Evolutionary conservation across 2,888 invertebrate genomes (phyloP), one percentile per base, ranked within the genome.

Genomic region (Clivina fossor): DNA sequence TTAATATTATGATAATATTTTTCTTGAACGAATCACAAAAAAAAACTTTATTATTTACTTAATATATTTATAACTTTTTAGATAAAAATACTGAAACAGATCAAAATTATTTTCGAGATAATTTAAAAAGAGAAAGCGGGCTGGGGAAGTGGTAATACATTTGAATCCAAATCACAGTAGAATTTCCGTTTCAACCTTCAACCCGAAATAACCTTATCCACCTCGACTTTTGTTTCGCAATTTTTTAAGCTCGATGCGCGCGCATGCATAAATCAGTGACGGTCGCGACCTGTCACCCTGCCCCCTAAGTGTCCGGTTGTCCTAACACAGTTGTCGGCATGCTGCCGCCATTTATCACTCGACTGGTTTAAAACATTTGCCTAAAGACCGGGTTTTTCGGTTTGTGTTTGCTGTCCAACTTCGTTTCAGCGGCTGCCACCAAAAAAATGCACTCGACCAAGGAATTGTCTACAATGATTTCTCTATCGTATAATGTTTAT

Each of bases 311-410:
- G 47, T 47, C 46, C 47, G 22, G 22, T 20, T 47, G 47, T 47
- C 47, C 49, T 49, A 49, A 40, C 40, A 49, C 28, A 49, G 28
- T 49, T 40, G 40, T 49, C 19, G 49, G 49, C 11, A 26, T 24
- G 24, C 9, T 16, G n/a, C 30, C 9, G 40, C 49, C 40, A 49
- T 49, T 40, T 49, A 49, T 49, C 49, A 38, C 40, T 33, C 49
- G 2, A 7, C 4, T 9, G 38, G 38, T 38, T 49, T 48, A 32
- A 49, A 49, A 49, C 40, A 49, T 33, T 46, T 35, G 38, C 40
- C 26, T 49, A 49, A n/a, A n/a, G n/a, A 28, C 49, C 47, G 33
- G n/a, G 22, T 47, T 11, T 24, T 9, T 24, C 26, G 26, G 26
- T 9, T 4, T 9, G 4, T 24, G 26, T 4, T 24, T 24, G 5